Base-by-base conservation (phyloP, 2,888 invertebrate genomes). In the Cephonodes hylas region DNA sequence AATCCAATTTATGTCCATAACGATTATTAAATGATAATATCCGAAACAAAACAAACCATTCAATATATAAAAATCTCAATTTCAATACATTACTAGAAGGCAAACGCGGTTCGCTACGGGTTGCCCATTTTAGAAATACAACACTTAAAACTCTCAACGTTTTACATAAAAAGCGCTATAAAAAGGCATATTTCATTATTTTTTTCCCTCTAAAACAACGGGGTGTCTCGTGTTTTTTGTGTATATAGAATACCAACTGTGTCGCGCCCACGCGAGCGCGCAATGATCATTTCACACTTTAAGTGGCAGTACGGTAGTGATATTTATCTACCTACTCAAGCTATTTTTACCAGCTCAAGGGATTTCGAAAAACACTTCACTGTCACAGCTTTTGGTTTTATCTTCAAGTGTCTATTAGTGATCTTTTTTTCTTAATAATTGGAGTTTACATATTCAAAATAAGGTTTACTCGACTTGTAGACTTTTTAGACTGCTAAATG, bases 191-290 rank as follows among this genome's bases (percentile, higher is more conserved):
- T 86, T 89, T 91, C 89, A 91, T 90, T 88, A 86, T 85, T 85
- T 89, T 88, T 88, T 86, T 81, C 82, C 72, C 82, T 81, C 79
- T 88, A 83, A 89, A 91, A 91, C 92, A 91, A 91, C 91, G 84
- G 92, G 92, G 92, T 81, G 89, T 81, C 88, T 79, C 79, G 76
- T 81, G 85, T 89, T 91, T 89, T 87, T 91, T 89, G 85, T 87
- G 71, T 75, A 77, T 75, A 77, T 74, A 77, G 83, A 82, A 87
- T 85, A 81, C 84, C 84, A 85, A 86, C 77, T 80, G 84, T 75
- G 82, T 72, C 73, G 81, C 84, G 71, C 90, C 89, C 88, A 91
- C 90, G 89, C 88, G 70, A 65, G 72, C 75, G 68, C 72, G 74
- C 82, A 77, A 79, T 84, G 82, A 90, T 88, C 83, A 83, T 77